Base-by-base conservation (phyloP, 1,140 invertebrate species). In the Habropoda laboriosa region DNA sequence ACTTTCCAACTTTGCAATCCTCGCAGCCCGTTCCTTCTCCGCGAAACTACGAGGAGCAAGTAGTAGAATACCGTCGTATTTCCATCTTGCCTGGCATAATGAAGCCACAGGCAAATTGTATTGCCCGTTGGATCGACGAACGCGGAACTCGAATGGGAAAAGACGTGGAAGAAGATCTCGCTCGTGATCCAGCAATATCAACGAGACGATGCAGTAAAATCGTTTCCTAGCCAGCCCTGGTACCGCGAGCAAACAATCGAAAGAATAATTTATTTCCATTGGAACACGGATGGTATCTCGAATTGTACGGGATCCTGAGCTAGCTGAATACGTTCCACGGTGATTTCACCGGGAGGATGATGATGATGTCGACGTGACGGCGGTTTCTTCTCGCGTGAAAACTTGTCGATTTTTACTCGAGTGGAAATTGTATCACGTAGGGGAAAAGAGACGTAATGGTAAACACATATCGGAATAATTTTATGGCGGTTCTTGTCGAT, bases 351-450 rank as follows among this genome's bases (percentile, higher is more conserved):
- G 10, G 40, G 24, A 2, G 51, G 51, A 21, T 16, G 38, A 63
- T 13, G 6, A 63, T 27, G n/a, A 61, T 18, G 35, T 18, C 35
- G 61, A 60, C 55, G 42, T 5, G 27, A 32, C 12, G 40, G 40
- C 16, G 27, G 40, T 47, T 66, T 66, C 58, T 32, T n/a, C 5
- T 47, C 42, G 18, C 4, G 10, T 32, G 12, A 66, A 30, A 45
- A 64, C 6, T 1, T 3, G 27, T n/a, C 18, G 2, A 1, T 32
- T 66, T 47, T 66, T 66, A 5, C 24, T 1, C 1, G n/a, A 5
- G 16, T 10, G n/a, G n/a, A 38, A 57, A 71, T 71, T 45, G 18
- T 71, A 71, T 71, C 68, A 42, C 68, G 68, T 45, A 42, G 49
- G 2, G 30, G 35, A 30, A 40, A 10, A 27, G 21, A n/a, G 18